Conservation (phyloP, 1,140 invertebrate genomes). For the Choristoneura fumiferana region DNA sequence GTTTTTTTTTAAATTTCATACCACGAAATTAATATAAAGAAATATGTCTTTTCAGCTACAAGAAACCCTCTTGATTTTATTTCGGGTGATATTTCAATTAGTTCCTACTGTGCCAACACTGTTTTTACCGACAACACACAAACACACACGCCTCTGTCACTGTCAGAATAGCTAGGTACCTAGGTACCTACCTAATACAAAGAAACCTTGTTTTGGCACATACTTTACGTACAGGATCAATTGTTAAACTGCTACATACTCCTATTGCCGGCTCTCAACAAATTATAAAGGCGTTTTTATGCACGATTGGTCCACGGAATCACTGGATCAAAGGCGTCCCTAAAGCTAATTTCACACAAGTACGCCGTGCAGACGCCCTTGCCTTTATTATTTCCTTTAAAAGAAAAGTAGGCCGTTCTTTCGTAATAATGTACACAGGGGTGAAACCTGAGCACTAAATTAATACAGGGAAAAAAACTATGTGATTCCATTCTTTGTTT, state of each 20-base stretch:
- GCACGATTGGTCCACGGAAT: slow-evolving; percentile 63
- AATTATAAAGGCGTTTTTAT: slow-evolving; percentile 69
- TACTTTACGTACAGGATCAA: too few relatives aligned
- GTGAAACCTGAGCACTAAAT: slow-evolving; percentile 72
- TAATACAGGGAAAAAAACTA: slow-evolving; percentile 71
- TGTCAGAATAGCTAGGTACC: too few relatives aligned
- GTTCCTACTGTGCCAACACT: too few relatives aligned
- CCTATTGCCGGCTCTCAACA: slow-evolving; percentile 39
- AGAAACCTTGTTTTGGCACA: too few relatives aligned
- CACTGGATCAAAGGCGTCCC: slow-evolving; percentile 64
- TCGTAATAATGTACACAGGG: slow-evolving; percentile 47
- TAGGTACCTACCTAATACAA: too few relatives aligned
- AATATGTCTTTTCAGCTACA: too few relatives aligned
- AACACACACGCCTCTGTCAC: too few relatives aligned
- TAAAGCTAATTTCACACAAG: slow-evolving; percentile 74
- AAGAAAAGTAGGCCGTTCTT: slow-evolving; percentile 60
- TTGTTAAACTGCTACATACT: background rate
- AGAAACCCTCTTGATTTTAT: too few relatives aligned
- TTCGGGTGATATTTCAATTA: too few relatives aligned
- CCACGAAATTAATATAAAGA: too few relatives aligned
- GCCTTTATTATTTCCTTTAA: slow-evolving; percentile 67
- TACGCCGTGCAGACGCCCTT: slow-evolving; percentile 66
- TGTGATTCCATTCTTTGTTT: slow-evolving; percentile 61
- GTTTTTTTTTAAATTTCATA: too few relatives aligned
- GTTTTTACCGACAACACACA: too few relatives aligned